Evolutionary conservation across 2,113 vertebrate genomes (phyloP).

Genomic region (Triplophysa siluroides): DNA sequence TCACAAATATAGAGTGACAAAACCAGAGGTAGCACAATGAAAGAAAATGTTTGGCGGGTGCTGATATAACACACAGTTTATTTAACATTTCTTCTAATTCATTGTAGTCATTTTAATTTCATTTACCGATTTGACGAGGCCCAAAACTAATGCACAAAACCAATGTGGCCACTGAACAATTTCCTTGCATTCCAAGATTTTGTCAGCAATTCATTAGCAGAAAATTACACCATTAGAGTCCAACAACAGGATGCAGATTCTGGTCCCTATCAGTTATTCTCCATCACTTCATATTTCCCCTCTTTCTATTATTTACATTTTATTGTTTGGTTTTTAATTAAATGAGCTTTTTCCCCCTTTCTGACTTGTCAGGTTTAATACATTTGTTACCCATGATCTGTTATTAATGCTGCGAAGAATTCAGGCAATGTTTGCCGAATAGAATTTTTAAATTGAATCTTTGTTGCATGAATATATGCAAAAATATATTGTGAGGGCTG

Average conservation of each 20-base stretch:
- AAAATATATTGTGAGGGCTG: constrained; percentile 99
- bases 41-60: constrained; percentile 23
- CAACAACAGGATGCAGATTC: constrained; percentile 28
- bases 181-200: constrained; percentile 34
- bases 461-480: constrained; percentile 99
- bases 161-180: constrained; percentile 33
- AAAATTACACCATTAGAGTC: constrained; percentile 56
- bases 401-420: constrained; percentile 91
- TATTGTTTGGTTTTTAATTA: constrained; percentile 79
- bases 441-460: constrained; percentile 99
- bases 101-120: constrained; percentile 51
- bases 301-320: constrained; percentile 49
- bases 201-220: constrained; percentile 50
- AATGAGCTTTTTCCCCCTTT: constrained; percentile 60
- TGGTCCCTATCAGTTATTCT: constrained; percentile 26
- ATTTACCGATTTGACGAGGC: constrained; percentile 33
- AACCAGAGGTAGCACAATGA: not conserved
- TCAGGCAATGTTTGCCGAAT: constrained; percentile 97
- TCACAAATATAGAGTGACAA: constrained; percentile 49
- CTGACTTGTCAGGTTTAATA: constrained; percentile 72
- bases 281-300: constrained; percentile 4
- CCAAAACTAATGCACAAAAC: constrained; percentile 34
- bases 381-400: constrained; percentile 76
- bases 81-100: constrained; percentile 19
- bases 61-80: constrained; percentile 11